A percentile compares a stretch with the other conserved stretches of the same genome.
Evolutionary conservation across 2,888 invertebrate genomes (phyloP).

Genomic region (Hemistola chrysoprasaria): DNA sequence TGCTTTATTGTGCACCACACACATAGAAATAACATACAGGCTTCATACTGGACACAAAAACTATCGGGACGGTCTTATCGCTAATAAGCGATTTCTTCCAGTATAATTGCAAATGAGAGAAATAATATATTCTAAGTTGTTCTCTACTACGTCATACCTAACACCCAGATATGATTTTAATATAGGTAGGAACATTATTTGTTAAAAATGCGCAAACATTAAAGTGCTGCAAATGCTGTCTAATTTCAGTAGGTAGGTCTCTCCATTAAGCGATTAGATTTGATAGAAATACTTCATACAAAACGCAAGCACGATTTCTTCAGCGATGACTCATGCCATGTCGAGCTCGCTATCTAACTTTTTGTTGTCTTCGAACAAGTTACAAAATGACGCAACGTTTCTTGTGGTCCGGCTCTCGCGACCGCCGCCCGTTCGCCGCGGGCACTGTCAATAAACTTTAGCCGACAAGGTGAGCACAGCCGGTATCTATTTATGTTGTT

Average conservation of each 20-base stretch:
- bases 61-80: too few relatives aligned
- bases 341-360: constrained; percentile 51
- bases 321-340: constrained; percentile 49
- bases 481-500: constrained; percentile 48
- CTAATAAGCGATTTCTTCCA: too few relatives aligned
- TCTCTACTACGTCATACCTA: too few relatives aligned
- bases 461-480: constrained; percentile 66
- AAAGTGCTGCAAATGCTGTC: too few relatives aligned
- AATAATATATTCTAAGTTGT: too few relatives aligned
- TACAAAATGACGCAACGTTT: constrained; percentile 65
- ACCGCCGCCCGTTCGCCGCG: constrained; percentile 46
- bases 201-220: too few relatives aligned
- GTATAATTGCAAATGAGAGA: too few relatives aligned
- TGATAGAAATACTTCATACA: constrained; percentile 10
- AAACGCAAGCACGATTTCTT: constrained; percentile 7
- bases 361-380: constrained; percentile 54
- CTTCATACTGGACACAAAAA: too few relatives aligned
- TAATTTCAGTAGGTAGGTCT: constrained; percentile 5
- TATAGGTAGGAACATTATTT: too few relatives aligned
- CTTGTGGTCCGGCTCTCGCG: constrained; percentile 50
- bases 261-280: constrained; percentile 5
- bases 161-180: too few relatives aligned
- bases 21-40: too few relatives aligned
- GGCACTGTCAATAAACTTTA: constrained; percentile 80
- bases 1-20: too few relatives aligned